phyloP scores from a whole-genome alignment of 2,797 vertebrate species.

The Tachyglossus aculeatus region DNA sequence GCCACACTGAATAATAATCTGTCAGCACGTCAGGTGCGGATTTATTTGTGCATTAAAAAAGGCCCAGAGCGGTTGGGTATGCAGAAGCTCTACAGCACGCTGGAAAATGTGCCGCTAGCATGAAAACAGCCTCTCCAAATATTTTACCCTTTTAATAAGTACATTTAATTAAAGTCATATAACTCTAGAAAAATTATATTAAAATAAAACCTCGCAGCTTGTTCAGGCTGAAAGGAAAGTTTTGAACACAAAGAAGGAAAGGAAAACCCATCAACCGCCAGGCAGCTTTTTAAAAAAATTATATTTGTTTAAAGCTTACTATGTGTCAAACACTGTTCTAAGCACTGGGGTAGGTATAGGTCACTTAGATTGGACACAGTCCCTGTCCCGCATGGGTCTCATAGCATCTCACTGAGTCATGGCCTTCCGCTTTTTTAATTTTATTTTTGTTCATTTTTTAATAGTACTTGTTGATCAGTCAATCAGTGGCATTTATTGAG shows the following conservation, averaged over 20 bases:
- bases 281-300: too few relatives aligned
- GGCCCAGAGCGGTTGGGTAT: constrained; percentile 77
- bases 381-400: too few relatives aligned
- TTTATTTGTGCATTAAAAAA: constrained; percentile 85
- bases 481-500: too few relatives aligned
- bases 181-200: constrained; percentile 73
- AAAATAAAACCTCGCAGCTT: constrained; percentile 47
- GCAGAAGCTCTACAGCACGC: constrained; percentile 75
- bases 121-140: constrained; percentile 72
- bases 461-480: too few relatives aligned
- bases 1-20: constrained; percentile 78
- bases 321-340: too few relatives aligned
- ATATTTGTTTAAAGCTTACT: too few relatives aligned
- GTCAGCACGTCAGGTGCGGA: constrained; percentile 82
- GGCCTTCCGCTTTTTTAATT: too few relatives aligned
- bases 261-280: constrained; percentile 53
- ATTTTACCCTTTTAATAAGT: constrained; percentile 77
- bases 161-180: constrained; percentile 85
- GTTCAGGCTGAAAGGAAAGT: constrained; percentile 52
- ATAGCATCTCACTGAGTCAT: too few relatives aligned
- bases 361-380: too few relatives aligned
- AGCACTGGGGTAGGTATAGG: too few relatives aligned
- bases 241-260: constrained; percentile 55
- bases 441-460: too few relatives aligned
- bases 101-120: constrained; percentile 79